phyloP scores from a whole-genome alignment of 2,888 invertebrate species.

The Zygothrica quintamaculata region DNA sequence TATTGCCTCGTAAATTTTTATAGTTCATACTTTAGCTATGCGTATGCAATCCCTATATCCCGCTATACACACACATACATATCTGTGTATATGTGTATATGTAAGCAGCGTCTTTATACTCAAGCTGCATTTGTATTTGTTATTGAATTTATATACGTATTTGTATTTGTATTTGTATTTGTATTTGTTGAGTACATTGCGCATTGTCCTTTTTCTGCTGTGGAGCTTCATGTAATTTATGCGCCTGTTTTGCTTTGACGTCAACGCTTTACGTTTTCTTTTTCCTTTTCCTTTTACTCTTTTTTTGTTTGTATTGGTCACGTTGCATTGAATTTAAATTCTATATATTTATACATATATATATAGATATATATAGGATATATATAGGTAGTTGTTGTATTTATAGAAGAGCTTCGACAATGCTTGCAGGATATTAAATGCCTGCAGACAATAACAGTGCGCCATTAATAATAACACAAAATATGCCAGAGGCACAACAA shows the following conservation, averaged over 20 bases:
- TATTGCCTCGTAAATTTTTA: slow-evolving; percentile 82
- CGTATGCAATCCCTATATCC: slow-evolving; percentile 52
- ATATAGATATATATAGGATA: too few species aligned
- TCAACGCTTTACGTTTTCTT: slow-evolving; percentile 59
- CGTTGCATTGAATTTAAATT: slow-evolving; percentile 69
- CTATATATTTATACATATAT: slow-evolving; percentile 15
- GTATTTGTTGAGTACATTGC: slow-evolving; percentile 43
- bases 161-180: slow-evolving; percentile 18
- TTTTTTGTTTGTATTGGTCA: slow-evolving; percentile 10
- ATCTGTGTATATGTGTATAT: slow-evolving; percentile 14
- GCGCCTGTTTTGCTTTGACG: slow-evolving; percentile 56
- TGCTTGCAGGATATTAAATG: slow-evolving; percentile 41
- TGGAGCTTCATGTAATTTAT: slow-evolving; percentile 53
- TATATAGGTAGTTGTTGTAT: too few species aligned
- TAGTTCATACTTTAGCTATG: slow-evolving; percentile 77
- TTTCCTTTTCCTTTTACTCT: too few species aligned
- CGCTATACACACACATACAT: background rate
- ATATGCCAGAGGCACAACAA: slow-evolving; percentile 30
- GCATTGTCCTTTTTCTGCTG: slow-evolving; percentile 54
- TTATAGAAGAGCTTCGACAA: slow-evolving; percentile 22
- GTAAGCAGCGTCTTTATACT: slow-evolving; percentile 13
- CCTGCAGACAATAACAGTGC: slow-evolving; percentile 47
- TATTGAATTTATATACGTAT: slow-evolving; percentile 52
- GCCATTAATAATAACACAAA: slow-evolving; percentile 52
- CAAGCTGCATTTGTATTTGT: slow-evolving; percentile 36